Conservation (phyloP, 2,797 vertebrate genomes). For the Micrastur ruficollis region DNA sequence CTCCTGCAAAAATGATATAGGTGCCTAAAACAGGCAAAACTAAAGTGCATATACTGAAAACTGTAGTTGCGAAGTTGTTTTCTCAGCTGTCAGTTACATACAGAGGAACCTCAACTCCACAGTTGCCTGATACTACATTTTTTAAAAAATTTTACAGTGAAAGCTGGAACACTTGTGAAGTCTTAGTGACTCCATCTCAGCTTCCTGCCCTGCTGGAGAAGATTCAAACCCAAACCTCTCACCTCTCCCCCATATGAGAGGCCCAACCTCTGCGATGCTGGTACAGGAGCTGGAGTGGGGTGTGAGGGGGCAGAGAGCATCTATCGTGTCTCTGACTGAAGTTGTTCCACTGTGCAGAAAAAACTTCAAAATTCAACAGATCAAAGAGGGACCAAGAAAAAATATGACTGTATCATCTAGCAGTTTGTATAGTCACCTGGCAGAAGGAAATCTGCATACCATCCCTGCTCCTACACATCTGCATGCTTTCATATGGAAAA, state of each 20-base stretch:
- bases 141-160: background rate
- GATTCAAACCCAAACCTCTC: background rate
- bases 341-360: background rate
- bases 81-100: background rate
- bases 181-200: background rate
- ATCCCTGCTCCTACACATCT: background rate
- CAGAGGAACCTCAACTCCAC: background rate
- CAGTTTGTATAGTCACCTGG: background rate
- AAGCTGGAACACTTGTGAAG: background rate
- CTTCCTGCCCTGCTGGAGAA: background rate
- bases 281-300: background rate
- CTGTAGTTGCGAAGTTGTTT: background rate
- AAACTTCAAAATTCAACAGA: background rate
- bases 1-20: background rate
- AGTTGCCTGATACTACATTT: background rate
- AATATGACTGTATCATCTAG: background rate
- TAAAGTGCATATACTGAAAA: background rate
- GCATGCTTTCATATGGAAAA: background rate
- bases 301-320: background rate
- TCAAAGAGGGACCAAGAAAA: background rate
- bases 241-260: background rate
- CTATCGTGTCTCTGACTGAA: background rate
- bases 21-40: background rate
- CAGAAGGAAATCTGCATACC: background rate
- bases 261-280: rapidly evolving